A percentile compares a stretch with the other conserved stretches of the same genome.
phyloP scores from a whole-genome alignment of 1,140 invertebrate genomes.

The Ceratina calcarata region DNA sequence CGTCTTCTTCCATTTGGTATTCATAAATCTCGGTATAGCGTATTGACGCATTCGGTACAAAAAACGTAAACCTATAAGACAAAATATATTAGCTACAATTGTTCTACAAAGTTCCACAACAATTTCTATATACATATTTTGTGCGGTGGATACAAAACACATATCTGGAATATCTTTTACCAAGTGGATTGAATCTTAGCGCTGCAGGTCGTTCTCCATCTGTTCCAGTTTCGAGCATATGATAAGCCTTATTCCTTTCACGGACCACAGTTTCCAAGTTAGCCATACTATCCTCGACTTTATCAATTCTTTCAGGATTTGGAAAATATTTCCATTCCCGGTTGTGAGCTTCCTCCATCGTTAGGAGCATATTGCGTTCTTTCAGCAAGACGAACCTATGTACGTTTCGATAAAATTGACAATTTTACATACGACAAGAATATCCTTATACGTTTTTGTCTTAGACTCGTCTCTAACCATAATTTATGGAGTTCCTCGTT shows the following conservation, averaged over 20 bases:
- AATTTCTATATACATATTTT: slow-evolving; percentile 69
- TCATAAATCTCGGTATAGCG: slow-evolving; percentile 82
- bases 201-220: slow-evolving; percentile 87
- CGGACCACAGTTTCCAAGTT: slow-evolving; percentile 95
- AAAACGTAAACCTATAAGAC: slow-evolving; percentile 68
- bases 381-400: slow-evolving; percentile 94
- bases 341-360: slow-evolving; percentile 94
- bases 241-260: slow-evolving; percentile 96
- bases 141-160: slow-evolving; percentile 16
- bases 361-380: slow-evolving; percentile 97
- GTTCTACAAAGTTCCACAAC: neutral
- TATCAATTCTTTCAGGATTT: slow-evolving; percentile 96
- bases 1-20: slow-evolving; percentile 82
- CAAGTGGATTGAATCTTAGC: slow-evolving; percentile 82
- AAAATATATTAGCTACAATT: slow-evolving; percentile 63
- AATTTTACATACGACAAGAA: neutral
- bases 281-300: slow-evolving; percentile 97
- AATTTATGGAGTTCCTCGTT: slow-evolving; percentile 98
- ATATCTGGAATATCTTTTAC: slow-evolving; percentile 72
- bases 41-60: slow-evolving; percentile 80
- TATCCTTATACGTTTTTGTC: neutral
- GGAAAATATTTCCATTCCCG: slow-evolving; percentile 88
- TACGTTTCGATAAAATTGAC: slow-evolving; percentile 19
- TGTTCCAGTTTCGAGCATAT: slow-evolving; percentile 93
- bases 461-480: slow-evolving; percentile 85